Conservation (phyloP, 2,113 vertebrate genomes). For the Platanista minor region DNA sequence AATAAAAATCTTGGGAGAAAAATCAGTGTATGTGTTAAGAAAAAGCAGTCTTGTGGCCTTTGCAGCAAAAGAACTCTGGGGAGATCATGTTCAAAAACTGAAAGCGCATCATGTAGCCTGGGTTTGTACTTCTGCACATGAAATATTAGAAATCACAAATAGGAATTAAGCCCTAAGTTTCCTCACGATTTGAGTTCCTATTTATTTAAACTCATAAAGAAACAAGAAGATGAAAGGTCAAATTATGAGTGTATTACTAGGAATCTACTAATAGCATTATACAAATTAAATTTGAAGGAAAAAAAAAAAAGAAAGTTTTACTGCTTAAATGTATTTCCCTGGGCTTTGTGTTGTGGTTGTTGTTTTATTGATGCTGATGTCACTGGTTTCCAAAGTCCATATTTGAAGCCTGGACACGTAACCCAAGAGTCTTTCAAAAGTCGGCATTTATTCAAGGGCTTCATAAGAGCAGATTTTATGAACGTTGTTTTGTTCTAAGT, state of each 20-base stretch:
- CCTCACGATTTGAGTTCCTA: background rate
- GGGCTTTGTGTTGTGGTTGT: background rate
- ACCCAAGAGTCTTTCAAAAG: background rate
- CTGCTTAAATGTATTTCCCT: background rate
- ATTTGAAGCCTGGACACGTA: background rate
- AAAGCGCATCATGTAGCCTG: background rate
- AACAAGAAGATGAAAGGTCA: background rate
- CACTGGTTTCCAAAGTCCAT: background rate
- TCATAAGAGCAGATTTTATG: background rate
- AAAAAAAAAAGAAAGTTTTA: background rate
- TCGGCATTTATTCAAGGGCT: background rate
- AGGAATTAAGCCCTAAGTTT: background rate
- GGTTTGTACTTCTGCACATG: background rate
- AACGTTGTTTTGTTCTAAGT: background rate
- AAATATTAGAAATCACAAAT: background rate
- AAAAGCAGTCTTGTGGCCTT: background rate
- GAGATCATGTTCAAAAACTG: background rate
- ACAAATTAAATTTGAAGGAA: background rate
- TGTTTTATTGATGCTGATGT: background rate
- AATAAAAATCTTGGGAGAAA: background rate
- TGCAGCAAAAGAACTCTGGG: background rate
- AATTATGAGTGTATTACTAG: background rate
- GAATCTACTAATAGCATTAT: background rate
- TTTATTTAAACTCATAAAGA: background rate
- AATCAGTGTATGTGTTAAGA: background rate